Evolutionary conservation across 2,888 invertebrate species (phyloP).

Genomic region (Nebria brevicollis): DNA sequence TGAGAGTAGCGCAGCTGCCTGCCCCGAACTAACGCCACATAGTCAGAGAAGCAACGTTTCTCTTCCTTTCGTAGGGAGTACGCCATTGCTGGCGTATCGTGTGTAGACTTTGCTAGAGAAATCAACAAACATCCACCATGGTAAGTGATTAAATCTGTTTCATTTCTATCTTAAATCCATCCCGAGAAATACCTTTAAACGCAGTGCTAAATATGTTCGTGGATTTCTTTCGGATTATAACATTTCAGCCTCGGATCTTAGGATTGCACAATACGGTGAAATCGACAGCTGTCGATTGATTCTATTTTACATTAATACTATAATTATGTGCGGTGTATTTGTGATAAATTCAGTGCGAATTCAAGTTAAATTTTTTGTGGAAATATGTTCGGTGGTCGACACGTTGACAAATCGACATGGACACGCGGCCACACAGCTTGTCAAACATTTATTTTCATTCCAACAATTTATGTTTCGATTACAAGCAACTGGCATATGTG

Average conservation of each 20-base stretch:
- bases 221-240: conserved; percentile 36
- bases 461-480: too few relatives aligned
- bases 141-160: conserved; percentile 65
- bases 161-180: conserved; percentile 21
- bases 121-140: conserved; percentile 88
- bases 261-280: conserved; percentile 63
- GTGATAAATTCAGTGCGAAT: too few relatives aligned
- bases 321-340: not conserved
- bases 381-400: conserved; percentile 31
- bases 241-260: conserved; percentile 42
- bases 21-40: conserved; percentile 4
- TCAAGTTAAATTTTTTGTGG: not conserved
- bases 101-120: conserved; percentile 74
- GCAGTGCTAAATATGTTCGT: conserved; percentile 23
- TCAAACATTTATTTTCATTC: not conserved
- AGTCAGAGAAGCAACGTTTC: conserved; percentile 28
- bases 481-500: too few relatives aligned
- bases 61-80: conserved; percentile 81
- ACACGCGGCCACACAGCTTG: conserved; percentile 18
- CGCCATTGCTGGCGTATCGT: conserved; percentile 90
- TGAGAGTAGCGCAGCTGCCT: conserved; percentile 34
- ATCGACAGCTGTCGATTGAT: conserved; percentile 50
- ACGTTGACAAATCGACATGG: conserved; percentile 32
- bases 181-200: not conserved
- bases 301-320: conserved; percentile 34